These are phyloP conservation scores for Cyprinella venusta DNA, from an alignment of 2,797 vertebrate species.

Conservation along the genomic window DNA sequence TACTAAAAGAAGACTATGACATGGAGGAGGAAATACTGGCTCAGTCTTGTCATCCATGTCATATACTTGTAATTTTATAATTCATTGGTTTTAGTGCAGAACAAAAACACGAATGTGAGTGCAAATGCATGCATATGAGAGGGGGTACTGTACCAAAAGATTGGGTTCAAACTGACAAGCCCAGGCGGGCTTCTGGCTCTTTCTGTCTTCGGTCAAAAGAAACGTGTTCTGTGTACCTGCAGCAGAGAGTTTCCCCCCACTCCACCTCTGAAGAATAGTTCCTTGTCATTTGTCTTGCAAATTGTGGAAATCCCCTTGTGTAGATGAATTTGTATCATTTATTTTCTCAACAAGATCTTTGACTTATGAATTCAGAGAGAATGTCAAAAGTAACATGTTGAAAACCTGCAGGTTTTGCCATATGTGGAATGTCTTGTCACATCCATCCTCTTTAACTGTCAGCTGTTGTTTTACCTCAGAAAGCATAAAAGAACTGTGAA, in stretches of 20 bases:
- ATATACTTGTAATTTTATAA: neutral
- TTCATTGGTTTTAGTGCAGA: neutral
- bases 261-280: constrained; percentile 17
- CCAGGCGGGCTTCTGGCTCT: constrained; percentile 75
- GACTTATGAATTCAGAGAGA: constrained; percentile 19
- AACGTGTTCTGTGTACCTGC: constrained; percentile 76
- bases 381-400: constrained; percentile 22
- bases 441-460: neutral
- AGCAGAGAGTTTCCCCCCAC: constrained; percentile 51
- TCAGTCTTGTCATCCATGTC: neutral
- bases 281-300: constrained; percentile 30
- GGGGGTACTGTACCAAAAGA: constrained; percentile 22
- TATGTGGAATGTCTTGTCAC: neutral
- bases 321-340: neutral
- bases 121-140: constrained; percentile 9
- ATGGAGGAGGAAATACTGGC: neutral
- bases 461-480: neutral
- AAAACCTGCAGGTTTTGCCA: neutral
- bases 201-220: constrained; percentile 73
- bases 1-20: neutral
- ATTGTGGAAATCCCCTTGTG: constrained; percentile 44
- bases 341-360: constrained; percentile 25
- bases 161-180: constrained; percentile 70
- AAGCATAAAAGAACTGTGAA: neutral
- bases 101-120: neutral